A percentile compares a stretch with the other conserved stretches of the same genome.
Conservation (phyloP, 2,888 invertebrate genomes). For the Temnothorax ravouxi region DNA sequence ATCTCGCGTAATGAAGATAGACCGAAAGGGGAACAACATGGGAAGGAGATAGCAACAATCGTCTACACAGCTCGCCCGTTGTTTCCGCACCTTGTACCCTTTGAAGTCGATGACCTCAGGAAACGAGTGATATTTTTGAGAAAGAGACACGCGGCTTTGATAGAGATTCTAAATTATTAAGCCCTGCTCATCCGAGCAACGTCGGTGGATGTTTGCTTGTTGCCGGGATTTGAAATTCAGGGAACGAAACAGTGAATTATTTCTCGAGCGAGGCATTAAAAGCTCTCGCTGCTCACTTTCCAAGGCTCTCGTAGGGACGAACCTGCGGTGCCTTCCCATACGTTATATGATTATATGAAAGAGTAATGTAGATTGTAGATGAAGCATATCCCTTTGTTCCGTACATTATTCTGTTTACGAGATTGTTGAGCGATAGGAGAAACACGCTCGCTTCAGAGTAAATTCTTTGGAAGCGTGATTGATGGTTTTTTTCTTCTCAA, state of each 20-base stretch:
- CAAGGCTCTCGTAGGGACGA: not conserved
- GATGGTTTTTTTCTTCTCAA: constrained; percentile 48
- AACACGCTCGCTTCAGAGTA: constrained; percentile 21
- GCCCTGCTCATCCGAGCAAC: constrained; percentile 39
- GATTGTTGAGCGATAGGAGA: constrained; percentile 30
- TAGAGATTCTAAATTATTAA: constrained; percentile 55
- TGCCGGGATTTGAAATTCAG: constrained; percentile 70
- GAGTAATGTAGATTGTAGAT: constrained; percentile 3
- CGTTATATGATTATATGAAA: constrained; percentile 36
- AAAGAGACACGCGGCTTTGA: constrained; percentile 34
- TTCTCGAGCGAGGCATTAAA: constrained; percentile 68
- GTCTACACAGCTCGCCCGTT: not conserved
- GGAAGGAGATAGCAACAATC: not conserved
- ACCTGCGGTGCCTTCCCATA: constrained; percentile 2
- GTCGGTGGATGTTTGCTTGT: constrained; percentile 52
- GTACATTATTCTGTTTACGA: not conserved
- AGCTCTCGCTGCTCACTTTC: constrained; percentile 55
- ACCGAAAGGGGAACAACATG: constrained; percentile 15
- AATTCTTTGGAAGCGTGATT: constrained; percentile 57
- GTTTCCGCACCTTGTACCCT: not conserved
- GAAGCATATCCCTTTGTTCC: constrained; percentile 7
- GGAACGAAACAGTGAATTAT: constrained; percentile 72
- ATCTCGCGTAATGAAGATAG: constrained; percentile 36
- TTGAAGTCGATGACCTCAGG: constrained; percentile 26
- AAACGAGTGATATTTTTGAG: constrained; percentile 25